Evolutionary conservation across 1,140 invertebrate genomes (phyloP).

Genomic region (Drosophila tsacasi): DNA sequence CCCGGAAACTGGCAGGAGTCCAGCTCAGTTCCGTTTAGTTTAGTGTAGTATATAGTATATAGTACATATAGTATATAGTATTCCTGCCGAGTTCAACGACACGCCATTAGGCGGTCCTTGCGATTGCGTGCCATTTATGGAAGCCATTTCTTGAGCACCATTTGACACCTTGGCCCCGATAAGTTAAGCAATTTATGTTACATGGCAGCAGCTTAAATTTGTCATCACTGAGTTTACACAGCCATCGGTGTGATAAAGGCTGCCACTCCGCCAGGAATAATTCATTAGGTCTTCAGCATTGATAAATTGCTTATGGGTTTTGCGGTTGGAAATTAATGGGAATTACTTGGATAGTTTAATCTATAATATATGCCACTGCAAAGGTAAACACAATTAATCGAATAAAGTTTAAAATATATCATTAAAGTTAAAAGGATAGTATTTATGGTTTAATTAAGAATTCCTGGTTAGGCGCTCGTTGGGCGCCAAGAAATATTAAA

Average conservation of each 20-base stretch:
- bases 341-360: neutral
- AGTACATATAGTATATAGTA: neutral
- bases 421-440: neutral
- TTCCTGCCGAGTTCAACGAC: slow-evolving; percentile 28
- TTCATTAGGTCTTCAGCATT: slow-evolving; percentile 23
- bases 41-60: neutral
- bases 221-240: slow-evolving; percentile 33
- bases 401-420: neutral
- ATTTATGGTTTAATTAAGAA: neutral
- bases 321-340: slow-evolving; percentile 4
- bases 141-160: slow-evolving; percentile 47
- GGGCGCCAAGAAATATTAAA: neutral
- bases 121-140: slow-evolving; percentile 45
- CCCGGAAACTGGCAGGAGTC: slow-evolving; percentile 32
- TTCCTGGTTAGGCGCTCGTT: neutral
- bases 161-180: slow-evolving; percentile 53
- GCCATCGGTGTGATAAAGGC: slow-evolving; percentile 2
- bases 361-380: slow-evolving; percentile 1
- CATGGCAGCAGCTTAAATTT: slow-evolving; percentile 48
- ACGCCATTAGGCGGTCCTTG: slow-evolving; percentile 20
- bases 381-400: neutral
- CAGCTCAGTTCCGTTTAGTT: slow-evolving; percentile 6
- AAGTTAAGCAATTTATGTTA: slow-evolving; percentile 51
- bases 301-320: slow-evolving; percentile 27
- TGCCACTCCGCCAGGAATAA: slow-evolving; percentile 24